A percentile compares a stretch with the other conserved stretches of the same genome.
phyloP scores from a whole-genome alignment of 1,140 invertebrate genomes.

The Zaprionus camerounensis region DNA sequence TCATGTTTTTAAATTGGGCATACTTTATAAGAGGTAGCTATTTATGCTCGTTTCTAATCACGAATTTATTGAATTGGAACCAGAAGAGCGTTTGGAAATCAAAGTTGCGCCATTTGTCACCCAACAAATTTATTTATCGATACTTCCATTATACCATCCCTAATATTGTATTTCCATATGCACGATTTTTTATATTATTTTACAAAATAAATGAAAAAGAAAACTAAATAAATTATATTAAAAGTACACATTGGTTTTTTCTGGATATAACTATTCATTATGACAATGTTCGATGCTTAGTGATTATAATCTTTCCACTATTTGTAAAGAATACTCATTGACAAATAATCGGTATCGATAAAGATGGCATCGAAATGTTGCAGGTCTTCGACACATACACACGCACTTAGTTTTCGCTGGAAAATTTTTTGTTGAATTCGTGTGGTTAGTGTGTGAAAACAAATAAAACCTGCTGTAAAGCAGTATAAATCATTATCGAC shows the following conservation, averaged over 20 bases:
- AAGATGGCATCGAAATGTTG: conserved; percentile 7
- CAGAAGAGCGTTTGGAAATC: not conserved
- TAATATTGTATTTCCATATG: not conserved
- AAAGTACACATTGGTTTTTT: not conserved
- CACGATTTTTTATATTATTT: not conserved
- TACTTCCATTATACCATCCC: not conserved
- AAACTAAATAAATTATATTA: not conserved
- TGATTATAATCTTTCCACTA: not conserved
- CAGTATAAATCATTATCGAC: conserved; percentile 55
- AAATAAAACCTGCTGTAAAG: conserved; percentile 65
- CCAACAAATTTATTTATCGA: conserved; percentile 11
- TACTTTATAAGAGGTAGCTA: not conserved
- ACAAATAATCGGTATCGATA: conserved; percentile 5
- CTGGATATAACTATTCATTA: not conserved
- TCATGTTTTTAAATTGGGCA: not conserved
- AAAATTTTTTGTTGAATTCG: conserved; percentile 43
- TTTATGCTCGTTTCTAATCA: too few relatives aligned
- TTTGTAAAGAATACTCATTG: conserved; percentile 7
- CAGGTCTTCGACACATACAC: conserved; percentile 34
- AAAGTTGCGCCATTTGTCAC: not conserved
- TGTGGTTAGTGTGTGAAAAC: conserved; percentile 54
- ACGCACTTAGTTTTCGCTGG: conserved; percentile 56
- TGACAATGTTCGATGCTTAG: too few relatives aligned
- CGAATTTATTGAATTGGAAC: not conserved
- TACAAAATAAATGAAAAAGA: not conserved